A percentile compares a stretch with the other conserved stretches of the same genome.
These are phyloP conservation scores for Drosophila pegasa DNA, from an alignment of 2,888 invertebrate species.

Conservation along the genomic window DNA sequence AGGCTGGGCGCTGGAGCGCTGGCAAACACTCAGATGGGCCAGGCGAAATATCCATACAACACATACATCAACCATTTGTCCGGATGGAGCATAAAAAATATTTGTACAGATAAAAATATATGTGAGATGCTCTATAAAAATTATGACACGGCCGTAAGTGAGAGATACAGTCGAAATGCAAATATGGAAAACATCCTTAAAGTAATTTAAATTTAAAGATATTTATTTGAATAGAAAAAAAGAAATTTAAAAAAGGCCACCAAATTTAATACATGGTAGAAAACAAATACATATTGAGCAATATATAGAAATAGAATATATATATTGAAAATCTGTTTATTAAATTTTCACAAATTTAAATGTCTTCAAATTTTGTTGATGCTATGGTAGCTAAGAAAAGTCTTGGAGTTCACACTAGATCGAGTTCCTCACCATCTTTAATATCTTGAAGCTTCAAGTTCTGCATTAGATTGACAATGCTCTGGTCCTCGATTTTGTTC, in stretches of 20 bases:
- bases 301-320: too few species aligned
- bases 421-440: background rate
- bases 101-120: slow-evolving; percentile 38
- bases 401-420: background rate
- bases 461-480: background rate
- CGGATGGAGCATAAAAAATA: slow-evolving; percentile 27
- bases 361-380: too few species aligned
- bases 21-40: slow-evolving; percentile 61
- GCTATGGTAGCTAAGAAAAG: too few species aligned
- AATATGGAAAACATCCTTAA: slow-evolving; percentile 19
- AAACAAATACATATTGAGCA: too few species aligned
- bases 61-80: slow-evolving; percentile 43
- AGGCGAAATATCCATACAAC: slow-evolving; percentile 59
- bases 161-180: slow-evolving; percentile 5
- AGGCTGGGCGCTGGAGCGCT: slow-evolving; percentile 23
- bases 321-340: too few species aligned
- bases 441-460: slow-evolving; percentile 1
- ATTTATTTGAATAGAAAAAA: too few species aligned
- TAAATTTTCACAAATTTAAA: background rate
- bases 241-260: too few species aligned
- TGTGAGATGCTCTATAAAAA: slow-evolving; percentile 22
- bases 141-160: slow-evolving; percentile 28
- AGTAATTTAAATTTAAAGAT: slow-evolving; percentile 19
- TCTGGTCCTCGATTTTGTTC: background rate
- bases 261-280: too few species aligned